Percentiles rank a stretch among this genome's conserved stretches.
Conservation (phyloP, 2,797 vertebrate genomes). For the Macropus fuliginosus region DNA sequence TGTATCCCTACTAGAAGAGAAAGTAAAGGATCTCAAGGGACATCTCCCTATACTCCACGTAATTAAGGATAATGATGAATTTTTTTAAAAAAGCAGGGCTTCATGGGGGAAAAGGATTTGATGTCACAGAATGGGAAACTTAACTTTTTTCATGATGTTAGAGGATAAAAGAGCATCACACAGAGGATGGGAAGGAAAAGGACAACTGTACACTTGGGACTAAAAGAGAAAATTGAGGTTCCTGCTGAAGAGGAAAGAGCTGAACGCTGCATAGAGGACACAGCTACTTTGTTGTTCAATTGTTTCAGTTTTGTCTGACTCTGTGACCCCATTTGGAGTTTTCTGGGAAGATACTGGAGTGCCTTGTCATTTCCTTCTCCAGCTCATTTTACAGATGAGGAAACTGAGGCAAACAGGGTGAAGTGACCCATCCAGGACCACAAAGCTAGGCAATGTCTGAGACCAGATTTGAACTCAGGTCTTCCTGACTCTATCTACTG, state of each 20-base stretch:
- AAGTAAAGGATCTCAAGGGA: background rate
- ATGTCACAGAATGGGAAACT: background rate
- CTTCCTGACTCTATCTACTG: background rate
- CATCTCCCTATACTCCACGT: background rate
- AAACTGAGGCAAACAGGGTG: background rate
- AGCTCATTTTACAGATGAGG: background rate
- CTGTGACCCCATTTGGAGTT: background rate
- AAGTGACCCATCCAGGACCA: background rate
- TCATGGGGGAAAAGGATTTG: too few species aligned
- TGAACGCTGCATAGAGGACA: background rate
- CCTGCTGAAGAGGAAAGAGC: background rate
- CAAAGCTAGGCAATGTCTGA: background rate
- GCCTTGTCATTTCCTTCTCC: background rate
- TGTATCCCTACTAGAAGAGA: background rate
- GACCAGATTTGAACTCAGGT: background rate
- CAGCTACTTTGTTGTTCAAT: background rate
- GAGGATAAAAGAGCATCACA: background rate
- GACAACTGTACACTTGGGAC: background rate
- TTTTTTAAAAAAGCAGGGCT: background rate
- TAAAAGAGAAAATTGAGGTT: background rate
- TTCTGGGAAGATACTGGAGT: background rate
- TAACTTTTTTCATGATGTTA: background rate
- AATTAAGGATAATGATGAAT: background rate
- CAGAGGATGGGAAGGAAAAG: background rate
- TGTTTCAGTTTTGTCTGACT: too few species aligned